Base-by-base conservation (phyloP, 2,888 invertebrate genomes). In the Trissoscelio sp. region DNA sequence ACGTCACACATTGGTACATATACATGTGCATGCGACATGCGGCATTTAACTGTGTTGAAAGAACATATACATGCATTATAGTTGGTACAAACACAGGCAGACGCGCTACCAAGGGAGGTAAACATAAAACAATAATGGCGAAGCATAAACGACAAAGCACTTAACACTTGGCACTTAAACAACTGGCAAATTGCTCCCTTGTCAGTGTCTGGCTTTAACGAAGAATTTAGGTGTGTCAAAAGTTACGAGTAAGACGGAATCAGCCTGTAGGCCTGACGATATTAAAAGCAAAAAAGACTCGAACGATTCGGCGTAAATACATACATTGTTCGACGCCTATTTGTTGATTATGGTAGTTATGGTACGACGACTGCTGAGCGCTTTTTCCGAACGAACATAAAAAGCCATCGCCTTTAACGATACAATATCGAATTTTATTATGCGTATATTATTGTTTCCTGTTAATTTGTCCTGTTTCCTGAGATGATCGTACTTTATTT, bases 91-190 rank as follows among this genome's bases (percentile, higher is more conserved):
- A 24, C 70, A 81, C 60, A 57, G 11, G 55, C 60, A 24, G 46
- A 70, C 62, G 58, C 69, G 67, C 75, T 81, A 62, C 66, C 84
- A 85, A 83, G 87, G 87, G 85, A 84, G 86, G 84, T 86, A 88
- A 89, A 88, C 91, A 90, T 91, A 91, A 91, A 91, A 91, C 91
- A 91, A 91, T 91, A 91, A 91, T 89, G 90, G 90, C 90, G 87
- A 88, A 89, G 88, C 91, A 90, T 91, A 91, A 91, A 91, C 91
- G 91, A 88, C 89, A 83, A 85, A 89, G 90, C 91, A 90, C 91
- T 91, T 91, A 91, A 91, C 91, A 91, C 91, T 91, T 91, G 91
- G 90, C 88, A 91, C 91, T 91, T 91, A 91, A 91, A 91, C 90
- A 91, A 91, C 91, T 90, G 90, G 91, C 90, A 91, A 91, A 91